Evolutionary conservation across 2,888 invertebrate genomes (phyloP).

Genomic region (Proisotoma minuta): DNA sequence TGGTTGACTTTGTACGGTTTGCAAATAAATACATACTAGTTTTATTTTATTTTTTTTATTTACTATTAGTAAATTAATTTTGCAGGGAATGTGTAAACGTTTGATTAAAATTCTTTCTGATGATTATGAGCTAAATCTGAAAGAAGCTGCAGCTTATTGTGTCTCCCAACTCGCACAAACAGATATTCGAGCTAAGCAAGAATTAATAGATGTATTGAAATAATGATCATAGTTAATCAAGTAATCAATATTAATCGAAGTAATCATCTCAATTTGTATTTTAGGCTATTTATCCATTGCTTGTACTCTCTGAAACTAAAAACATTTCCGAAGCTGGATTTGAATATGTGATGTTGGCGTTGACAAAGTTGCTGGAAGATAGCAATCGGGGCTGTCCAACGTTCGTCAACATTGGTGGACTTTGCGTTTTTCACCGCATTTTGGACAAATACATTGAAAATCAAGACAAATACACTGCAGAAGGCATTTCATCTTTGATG

Average conservation of each 20-base stretch:
- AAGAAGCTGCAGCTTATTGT: constrained; percentile 20
- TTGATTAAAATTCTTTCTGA: constrained; percentile 4
- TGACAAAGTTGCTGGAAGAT: constrained; percentile 27
- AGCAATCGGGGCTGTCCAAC: constrained; percentile 21
- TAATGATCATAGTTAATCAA: constrained; percentile 5
- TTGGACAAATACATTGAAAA: too few relatives aligned
- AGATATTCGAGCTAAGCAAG: constrained; percentile 17
- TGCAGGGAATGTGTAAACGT: constrained; percentile 12
- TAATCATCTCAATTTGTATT: too few relatives aligned
- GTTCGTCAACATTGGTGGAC: constrained; percentile 30
- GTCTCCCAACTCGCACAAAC: constrained; percentile 22
- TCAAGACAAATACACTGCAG: constrained; percentile 25
- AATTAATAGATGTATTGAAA: constrained; percentile 1
- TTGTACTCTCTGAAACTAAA: constrained; percentile 5
- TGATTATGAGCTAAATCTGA: constrained; percentile 21
- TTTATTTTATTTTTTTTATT: too few relatives aligned
- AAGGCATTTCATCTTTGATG: constrained; percentile 29
- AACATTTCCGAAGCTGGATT: constrained; percentile 22
- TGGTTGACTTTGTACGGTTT: constrained; percentile 22
- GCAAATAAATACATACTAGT: too few relatives aligned
- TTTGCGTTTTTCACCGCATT: constrained; percentile 18
- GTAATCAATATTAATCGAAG: too few relatives aligned
- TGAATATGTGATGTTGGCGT: constrained; percentile 28
- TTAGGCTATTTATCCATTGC: constrained; percentile 12
- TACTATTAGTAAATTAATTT: too few relatives aligned